Evolutionary conservation across 2,888 invertebrate species (phyloP).

Genomic region (Xylophagus ater): DNA sequence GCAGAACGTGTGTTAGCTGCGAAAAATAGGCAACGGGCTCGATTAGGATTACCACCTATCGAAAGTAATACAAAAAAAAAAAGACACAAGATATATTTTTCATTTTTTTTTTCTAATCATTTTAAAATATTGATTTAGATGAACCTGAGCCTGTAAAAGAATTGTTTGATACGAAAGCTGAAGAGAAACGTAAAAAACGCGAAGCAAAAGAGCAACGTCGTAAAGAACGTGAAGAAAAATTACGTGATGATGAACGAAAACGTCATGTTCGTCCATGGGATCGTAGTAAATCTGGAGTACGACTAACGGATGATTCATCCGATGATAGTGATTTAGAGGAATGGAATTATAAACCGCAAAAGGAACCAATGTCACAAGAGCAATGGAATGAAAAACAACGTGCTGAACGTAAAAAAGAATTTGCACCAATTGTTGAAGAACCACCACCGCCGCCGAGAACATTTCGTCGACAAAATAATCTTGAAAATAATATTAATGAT

Average conservation of each 20-base stretch:
- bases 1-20: conserved; percentile 62
- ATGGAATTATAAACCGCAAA: conserved; percentile 34
- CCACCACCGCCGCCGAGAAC: conserved; percentile 8
- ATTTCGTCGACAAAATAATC: conserved; percentile 35
- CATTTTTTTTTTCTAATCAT: too few relatives aligned
- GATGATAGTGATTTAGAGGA: conserved; percentile 18
- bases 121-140: too few relatives aligned
- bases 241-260: conserved; percentile 36
- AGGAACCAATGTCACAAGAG: conserved; percentile 35
- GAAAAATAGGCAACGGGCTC: conserved; percentile 56
- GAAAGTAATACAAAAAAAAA: conserved; percentile 41
- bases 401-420: conserved; percentile 58
- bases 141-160: conserved; percentile 12
- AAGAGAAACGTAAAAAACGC: conserved; percentile 29
- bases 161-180: conserved; percentile 21
- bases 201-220: conserved; percentile 25
- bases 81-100: too few relatives aligned
- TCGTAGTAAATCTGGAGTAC: conserved; percentile 46
- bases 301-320: conserved; percentile 4
- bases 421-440: conserved; percentile 51
- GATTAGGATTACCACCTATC: conserved; percentile 61
- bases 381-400: conserved; percentile 51
- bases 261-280: conserved; percentile 54
- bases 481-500: conserved; percentile 12
- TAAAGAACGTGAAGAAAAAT: conserved; percentile 29